Conservation (phyloP, 64 coral and sea anemone species). For the Pocillopora damicornis region DNA sequence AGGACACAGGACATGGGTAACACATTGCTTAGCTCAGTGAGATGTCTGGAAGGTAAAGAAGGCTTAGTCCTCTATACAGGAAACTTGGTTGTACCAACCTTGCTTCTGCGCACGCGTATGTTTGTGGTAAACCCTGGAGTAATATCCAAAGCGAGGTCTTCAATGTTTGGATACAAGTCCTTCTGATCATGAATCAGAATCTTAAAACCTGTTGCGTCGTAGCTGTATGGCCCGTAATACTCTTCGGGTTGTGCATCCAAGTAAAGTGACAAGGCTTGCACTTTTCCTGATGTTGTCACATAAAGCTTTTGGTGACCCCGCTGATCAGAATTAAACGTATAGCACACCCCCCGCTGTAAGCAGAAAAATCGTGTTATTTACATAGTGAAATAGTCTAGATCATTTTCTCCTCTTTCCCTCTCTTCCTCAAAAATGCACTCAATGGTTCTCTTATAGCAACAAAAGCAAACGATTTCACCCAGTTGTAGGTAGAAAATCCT, state of each 20-base stretch:
- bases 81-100: constrained; percentile 2
- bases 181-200: constrained; percentile 42
- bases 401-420: no score
- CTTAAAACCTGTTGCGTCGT: constrained; percentile 63
- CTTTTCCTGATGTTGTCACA: constrained; percentile 24
- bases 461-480: no score
- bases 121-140: constrained; percentile 54
- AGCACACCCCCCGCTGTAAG: constrained; percentile 34
- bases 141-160: constrained; percentile 38
- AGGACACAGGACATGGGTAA: no score
- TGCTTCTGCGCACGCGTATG: constrained; percentile 45
- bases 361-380: not conserved
- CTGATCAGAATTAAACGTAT: constrained; percentile 51
- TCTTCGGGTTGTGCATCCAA: constrained; percentile 49
- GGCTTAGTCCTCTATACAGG: not conserved
- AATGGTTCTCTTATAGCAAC: no score
- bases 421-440: no score
- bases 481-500: no score
- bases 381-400: no score
- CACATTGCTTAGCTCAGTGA: no score
- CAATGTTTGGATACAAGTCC: constrained; percentile 18
- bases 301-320: not conserved
- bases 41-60: no score
- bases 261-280: constrained; percentile 2
- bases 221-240: constrained; percentile 61